A percentile compares a stretch with the other conserved stretches of the same genome.
phyloP scores from a whole-genome alignment of 1,140 invertebrate species.

The Euura lappo region DNA sequence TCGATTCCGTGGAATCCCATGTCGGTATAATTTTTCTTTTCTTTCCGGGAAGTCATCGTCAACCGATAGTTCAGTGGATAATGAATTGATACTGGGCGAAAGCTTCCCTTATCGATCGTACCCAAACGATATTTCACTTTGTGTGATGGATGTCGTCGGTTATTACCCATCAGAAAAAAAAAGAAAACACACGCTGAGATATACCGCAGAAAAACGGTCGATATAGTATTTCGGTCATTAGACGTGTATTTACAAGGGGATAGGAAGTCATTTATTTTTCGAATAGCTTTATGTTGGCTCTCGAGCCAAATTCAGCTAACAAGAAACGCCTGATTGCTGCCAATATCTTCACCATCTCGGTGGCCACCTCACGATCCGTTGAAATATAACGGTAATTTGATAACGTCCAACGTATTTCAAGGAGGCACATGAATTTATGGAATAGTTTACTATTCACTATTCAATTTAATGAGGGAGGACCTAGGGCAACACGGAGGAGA shows the following conservation, averaged over 20 bases:
- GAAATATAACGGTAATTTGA: background rate
- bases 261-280: background rate
- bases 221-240: background rate
- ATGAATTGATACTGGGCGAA: background rate
- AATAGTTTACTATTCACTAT: too few relatives aligned
- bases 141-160: background rate
- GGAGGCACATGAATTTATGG: too few relatives aligned
- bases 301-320: background rate
- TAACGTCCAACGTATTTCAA: background rate
- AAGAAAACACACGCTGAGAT: too few relatives aligned
- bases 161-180: background rate
- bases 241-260: background rate
- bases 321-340: background rate
- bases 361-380: background rate
- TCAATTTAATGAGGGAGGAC: too few relatives aligned
- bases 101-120: background rate
- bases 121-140: constrained; percentile 1
- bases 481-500: background rate
- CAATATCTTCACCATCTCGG: background rate
- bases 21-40: too few relatives aligned
- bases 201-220: background rate
- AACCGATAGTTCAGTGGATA: background rate
- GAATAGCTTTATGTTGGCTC: background rate
- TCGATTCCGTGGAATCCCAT: too few relatives aligned
- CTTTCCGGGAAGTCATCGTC: too few relatives aligned